A percentile compares a stretch with the other conserved stretches of the same genome.
Conservation (phyloP, 2,888 invertebrate species). For the Xestoiulus laeticollis region DNA sequence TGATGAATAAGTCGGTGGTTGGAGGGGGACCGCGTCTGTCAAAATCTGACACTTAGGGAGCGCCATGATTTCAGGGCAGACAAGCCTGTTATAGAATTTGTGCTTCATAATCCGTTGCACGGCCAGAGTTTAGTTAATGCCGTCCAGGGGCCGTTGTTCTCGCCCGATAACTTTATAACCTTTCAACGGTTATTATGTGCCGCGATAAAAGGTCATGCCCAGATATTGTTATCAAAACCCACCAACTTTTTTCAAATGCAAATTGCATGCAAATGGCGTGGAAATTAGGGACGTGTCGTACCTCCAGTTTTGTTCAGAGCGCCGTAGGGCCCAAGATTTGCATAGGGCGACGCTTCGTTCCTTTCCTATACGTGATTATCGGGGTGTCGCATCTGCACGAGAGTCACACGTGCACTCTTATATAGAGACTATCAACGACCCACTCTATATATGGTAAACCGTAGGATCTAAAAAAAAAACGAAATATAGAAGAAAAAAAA, state of each 20-base stretch:
- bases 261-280: not conserved
- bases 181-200: slow-evolving; percentile 31
- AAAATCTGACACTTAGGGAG: not conserved
- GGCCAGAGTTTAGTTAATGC: slow-evolving; percentile 29
- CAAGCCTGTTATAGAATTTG: not conserved
- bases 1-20: slow-evolving; percentile 4
- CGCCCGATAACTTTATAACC: slow-evolving; percentile 41
- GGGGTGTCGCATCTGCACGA: not conserved
- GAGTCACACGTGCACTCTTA: not conserved
- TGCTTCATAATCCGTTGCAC: not conserved
- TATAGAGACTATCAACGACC: not conserved
- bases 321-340: slow-evolving; percentile 16
- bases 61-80: not conserved
- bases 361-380: not conserved
- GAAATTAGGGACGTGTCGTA: not conserved
- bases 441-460: slow-evolving; percentile 6
- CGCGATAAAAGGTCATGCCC: slow-evolving; percentile 19
- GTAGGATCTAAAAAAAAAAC: not conserved
- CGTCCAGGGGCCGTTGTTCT: slow-evolving; percentile 25
- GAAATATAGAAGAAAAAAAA: not conserved
- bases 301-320: not conserved
- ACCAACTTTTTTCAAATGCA: not conserved
- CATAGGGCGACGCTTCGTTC: not conserved
- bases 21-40: not conserved
- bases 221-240: slow-evolving; percentile 19